phyloP scores from a whole-genome alignment of 2,888 invertebrate genomes.

The Chromoteleia sp. region DNA sequence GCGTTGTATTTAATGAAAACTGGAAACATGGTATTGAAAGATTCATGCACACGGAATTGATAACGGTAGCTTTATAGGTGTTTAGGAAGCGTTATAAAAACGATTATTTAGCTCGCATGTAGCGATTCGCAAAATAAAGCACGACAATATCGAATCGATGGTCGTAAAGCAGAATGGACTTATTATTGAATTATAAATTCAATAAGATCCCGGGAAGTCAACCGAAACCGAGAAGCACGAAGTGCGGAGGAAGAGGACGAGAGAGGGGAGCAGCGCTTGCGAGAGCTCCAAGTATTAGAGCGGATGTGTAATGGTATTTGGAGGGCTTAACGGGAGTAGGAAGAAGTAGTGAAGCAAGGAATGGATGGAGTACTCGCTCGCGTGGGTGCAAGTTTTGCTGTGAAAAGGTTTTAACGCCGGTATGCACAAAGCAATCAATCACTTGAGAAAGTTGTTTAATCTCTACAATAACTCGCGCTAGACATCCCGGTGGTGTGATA shows the following conservation, averaged over 20 bases:
- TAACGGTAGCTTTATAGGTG: background rate
- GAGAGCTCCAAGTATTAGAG: slow-evolving; percentile 34
- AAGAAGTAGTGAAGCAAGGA: slow-evolving; percentile 54
- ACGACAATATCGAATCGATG: slow-evolving; percentile 1
- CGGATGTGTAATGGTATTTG: slow-evolving; percentile 53
- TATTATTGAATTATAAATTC: slow-evolving; percentile 62
- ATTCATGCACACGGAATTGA: slow-evolving; percentile 13
- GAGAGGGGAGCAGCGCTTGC: background rate
- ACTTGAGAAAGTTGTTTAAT: slow-evolving; percentile 81
- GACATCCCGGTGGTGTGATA: slow-evolving; percentile 53
- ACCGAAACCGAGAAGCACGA: slow-evolving; percentile 40
- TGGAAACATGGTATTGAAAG: slow-evolving; percentile 19
- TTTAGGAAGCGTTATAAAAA: slow-evolving; percentile 12
- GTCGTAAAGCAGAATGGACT: slow-evolving; percentile 32
- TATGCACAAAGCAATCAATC: slow-evolving; percentile 80
- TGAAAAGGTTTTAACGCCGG: slow-evolving; percentile 79
- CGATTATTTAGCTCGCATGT: slow-evolving; percentile 17
- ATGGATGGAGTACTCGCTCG: slow-evolving; percentile 70
- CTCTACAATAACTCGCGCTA: slow-evolving; percentile 77
- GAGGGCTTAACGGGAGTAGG: slow-evolving; percentile 63
- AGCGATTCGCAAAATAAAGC: slow-evolving; percentile 14
- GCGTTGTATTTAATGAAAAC: slow-evolving; percentile 11
- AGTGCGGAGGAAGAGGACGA: background rate
- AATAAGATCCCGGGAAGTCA: slow-evolving; percentile 50
- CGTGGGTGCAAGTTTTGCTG: slow-evolving; percentile 75